These are phyloP conservation scores for Kryptopterus vitreolus DNA, from an alignment of 2,797 vertebrate genomes.

Conservation along the genomic window DNA sequence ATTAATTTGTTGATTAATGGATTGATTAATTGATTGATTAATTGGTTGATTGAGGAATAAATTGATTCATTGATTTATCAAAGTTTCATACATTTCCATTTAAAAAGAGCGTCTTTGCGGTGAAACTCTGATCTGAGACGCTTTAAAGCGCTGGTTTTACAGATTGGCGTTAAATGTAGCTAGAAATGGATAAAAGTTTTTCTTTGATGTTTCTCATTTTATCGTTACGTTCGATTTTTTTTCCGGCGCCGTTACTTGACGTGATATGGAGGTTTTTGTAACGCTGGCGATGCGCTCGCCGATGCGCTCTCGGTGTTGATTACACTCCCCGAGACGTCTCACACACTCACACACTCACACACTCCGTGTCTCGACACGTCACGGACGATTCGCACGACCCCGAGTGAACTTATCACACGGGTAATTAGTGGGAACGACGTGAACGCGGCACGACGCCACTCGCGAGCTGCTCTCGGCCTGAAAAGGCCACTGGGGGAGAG, in stretches of 20 bases:
- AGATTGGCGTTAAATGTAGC: neutral
- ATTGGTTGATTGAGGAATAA: no score
- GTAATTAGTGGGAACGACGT: constrained; percentile 68
- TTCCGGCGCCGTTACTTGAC: no score
- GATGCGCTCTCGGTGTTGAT: constrained; percentile 22
- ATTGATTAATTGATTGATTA: no score
- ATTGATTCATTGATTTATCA: no score
- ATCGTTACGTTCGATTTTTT: no score
- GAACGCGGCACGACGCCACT: constrained; percentile 53
- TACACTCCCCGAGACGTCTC: constrained; percentile 60
- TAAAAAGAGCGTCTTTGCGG: neutral
- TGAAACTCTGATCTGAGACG: neutral
- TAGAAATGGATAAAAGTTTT: neutral
- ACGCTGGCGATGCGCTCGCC: neutral
- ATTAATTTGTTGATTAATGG: no score
- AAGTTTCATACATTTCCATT: no score
- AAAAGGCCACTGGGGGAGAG: constrained; percentile 60
- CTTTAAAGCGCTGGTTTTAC: neutral
- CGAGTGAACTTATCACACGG: constrained; percentile 71
- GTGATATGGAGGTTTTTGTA: neutral
- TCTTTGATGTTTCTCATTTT: no score
- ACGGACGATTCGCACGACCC: constrained; percentile 67
- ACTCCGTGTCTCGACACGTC: constrained; percentile 70
- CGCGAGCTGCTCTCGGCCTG: constrained; percentile 60
- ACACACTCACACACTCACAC: no score